A percentile compares a stretch with the other conserved stretches of the same genome.
Conservation (phyloP, 2,888 invertebrate genomes). For the Xestoiulus laeticollis region DNA sequence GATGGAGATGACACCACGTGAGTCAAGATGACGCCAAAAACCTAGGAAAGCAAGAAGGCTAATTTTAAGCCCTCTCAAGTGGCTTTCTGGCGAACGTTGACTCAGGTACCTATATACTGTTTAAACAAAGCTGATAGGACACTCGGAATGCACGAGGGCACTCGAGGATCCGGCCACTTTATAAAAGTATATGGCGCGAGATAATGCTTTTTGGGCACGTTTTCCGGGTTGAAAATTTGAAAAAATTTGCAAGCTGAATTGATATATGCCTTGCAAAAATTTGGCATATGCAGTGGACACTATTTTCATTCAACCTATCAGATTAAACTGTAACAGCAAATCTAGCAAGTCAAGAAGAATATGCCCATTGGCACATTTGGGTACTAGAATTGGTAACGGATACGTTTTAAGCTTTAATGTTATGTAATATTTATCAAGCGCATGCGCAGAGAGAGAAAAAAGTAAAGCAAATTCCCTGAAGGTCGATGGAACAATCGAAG, state of each 20-base stretch:
- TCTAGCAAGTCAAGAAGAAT: no score
- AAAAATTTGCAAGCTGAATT: background rate
- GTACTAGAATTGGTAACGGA: no score
- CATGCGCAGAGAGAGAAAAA: background rate
- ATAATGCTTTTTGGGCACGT: background rate
- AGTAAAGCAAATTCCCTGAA: background rate
- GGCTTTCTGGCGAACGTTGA: conserved; percentile 3
- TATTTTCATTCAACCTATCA: no score
- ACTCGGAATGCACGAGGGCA: background rate
- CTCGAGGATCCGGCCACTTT: conserved; percentile 1
- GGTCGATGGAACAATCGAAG: background rate
- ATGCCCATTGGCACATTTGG: no score
- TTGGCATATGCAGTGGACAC: no score
- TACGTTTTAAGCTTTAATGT: no score
- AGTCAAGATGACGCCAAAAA: background rate
- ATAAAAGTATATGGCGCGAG: background rate
- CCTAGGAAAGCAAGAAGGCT: background rate
- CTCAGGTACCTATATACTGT: conserved; percentile 21
- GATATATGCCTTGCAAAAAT: no score
- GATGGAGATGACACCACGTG: background rate
- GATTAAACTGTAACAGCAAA: no score
- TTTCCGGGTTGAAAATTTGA: background rate
- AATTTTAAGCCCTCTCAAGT: background rate
- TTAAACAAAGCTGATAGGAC: conserved; percentile 2
- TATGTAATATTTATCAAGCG: background rate